A percentile compares a stretch with the other conserved stretches of the same genome.
phyloP scores from a whole-genome alignment of 2,888 invertebrate genomes.

The Galeopsomyia nigrocyanea region DNA sequence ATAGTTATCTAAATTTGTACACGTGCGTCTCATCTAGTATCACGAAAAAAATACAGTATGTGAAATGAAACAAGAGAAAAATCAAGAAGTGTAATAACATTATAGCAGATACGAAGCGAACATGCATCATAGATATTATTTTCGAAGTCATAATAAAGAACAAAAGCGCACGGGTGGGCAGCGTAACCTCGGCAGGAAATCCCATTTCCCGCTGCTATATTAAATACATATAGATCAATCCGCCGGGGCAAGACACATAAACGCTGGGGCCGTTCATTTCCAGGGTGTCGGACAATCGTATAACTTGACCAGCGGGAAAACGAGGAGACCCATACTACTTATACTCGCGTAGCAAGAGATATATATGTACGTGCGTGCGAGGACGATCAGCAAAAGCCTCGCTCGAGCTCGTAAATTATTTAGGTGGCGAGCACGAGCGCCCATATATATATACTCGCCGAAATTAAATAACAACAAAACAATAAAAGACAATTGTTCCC shows the following conservation, averaged over 20 bases:
- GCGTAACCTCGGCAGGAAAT: constrained; percentile 23
- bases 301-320: constrained; percentile 35
- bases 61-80: too few species aligned
- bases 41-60: too few species aligned
- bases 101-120: too few species aligned
- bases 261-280: constrained; percentile 18
- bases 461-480: constrained; percentile 70
- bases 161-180: not conserved
- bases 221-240: constrained; percentile 48
- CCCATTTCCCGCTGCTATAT: constrained; percentile 30
- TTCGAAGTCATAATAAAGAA: constrained; percentile 37
- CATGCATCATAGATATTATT: constrained; percentile 13
- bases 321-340: constrained; percentile 1
- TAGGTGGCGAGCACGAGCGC: constrained; percentile 40
- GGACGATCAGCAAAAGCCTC: constrained; percentile 4
- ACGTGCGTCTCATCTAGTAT: too few species aligned
- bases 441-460: constrained; percentile 11
- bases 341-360: not conserved
- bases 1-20: too few species aligned
- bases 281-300: constrained; percentile 25
- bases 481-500: constrained; percentile 69
- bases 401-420: constrained; percentile 46
- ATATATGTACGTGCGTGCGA: not conserved
- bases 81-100: too few species aligned
- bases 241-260: constrained; percentile 9